Evolutionary conservation across 2,888 invertebrate genomes (phyloP).

Genomic region (Panopea generosa): DNA sequence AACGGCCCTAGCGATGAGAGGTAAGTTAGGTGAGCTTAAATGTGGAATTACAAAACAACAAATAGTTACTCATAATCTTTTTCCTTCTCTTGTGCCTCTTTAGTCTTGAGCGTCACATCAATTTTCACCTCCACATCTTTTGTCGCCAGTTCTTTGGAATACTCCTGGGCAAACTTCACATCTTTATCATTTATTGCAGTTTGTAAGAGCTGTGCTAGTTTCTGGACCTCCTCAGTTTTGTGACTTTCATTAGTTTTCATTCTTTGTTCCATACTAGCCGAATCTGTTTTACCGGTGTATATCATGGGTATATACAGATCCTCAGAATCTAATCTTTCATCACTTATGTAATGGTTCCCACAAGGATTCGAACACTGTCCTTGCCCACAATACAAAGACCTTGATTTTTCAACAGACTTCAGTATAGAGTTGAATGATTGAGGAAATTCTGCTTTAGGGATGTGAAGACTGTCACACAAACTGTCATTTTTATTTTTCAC

Average conservation of each 20-base stretch:
- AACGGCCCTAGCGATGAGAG: no score
- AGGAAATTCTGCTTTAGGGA: constrained; percentile 52
- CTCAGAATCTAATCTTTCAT: constrained; percentile 37
- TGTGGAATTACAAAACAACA: constrained; percentile 10
- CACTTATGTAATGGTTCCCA: neutral
- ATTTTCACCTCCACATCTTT: constrained; percentile 58
- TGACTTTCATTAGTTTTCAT: constrained; percentile 15
- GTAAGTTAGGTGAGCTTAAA: no score
- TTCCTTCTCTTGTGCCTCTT: constrained; percentile 42
- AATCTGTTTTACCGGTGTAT: no score
- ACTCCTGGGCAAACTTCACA: constrained; percentile 58
- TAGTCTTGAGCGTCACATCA: constrained; percentile 45
- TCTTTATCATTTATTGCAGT: constrained; percentile 69
- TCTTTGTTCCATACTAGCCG: no score
- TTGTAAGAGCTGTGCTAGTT: constrained; percentile 53
- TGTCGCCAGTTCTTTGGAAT: constrained; percentile 61
- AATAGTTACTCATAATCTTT: constrained; percentile 60
- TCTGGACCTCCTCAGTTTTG: constrained; percentile 46
- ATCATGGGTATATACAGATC: constrained; percentile 52
- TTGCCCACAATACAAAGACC: neutral
- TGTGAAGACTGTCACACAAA: constrained; percentile 58
- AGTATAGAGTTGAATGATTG: constrained; percentile 45
- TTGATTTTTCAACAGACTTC: constrained; percentile 20
- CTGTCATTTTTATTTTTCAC: constrained; percentile 7
- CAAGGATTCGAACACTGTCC: no score